Evolutionary conservation across 2,797 vertebrate genomes (phyloP), one percentile per base, ranked within the genome.

Genomic region (Anguilla obscura): DNA sequence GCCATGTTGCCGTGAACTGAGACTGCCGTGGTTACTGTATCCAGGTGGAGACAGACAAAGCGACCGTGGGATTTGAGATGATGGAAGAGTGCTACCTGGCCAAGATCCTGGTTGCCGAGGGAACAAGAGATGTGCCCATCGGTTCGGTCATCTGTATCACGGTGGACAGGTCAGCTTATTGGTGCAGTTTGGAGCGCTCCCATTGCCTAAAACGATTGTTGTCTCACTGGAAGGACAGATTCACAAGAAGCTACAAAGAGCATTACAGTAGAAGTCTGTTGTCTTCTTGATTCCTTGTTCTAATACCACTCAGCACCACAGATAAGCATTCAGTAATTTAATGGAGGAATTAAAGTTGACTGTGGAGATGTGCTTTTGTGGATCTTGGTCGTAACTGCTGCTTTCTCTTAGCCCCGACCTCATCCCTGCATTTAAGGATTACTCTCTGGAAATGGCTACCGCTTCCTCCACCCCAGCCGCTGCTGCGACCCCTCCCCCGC

Each of bases 41-140:
- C 88, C 84, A 99, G 99, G 97, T 99, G 93, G 99, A 99, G 95
- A 99, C 99, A 0, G 99, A 99, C 92, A 99, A 99, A 93, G 98
- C 99, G 27, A 99, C 98, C 0, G 98, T 99, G 36, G 99, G 99
- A 8, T 99, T 99, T 95, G 99, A 99, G 93, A 96, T 98, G 33
- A 0, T 98, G 88, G 99, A 99, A 87, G 98, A 99, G 63, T 98
- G 98, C 91, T 99, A 99, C 89, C 90, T 99, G 93, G 99, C 99
- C 88, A 99, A 98, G 93, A 99, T 99, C 89, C 95, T 99, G 90
- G 97, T 99, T 89, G 71, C 97, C 18, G 98, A 99, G 95, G 99
- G 98, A 74, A 98, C 99, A n/a, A 97, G 97, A 92, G 99, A 99
- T 90, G 97, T 99, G 87, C 92, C 83, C 1, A 91, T 99, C 2